Percentiles rank a stretch among this genome's conserved stretches.
Evolutionary conservation across 2,888 invertebrate genomes (phyloP).

Genomic region (Platerodrilus igneus): DNA sequence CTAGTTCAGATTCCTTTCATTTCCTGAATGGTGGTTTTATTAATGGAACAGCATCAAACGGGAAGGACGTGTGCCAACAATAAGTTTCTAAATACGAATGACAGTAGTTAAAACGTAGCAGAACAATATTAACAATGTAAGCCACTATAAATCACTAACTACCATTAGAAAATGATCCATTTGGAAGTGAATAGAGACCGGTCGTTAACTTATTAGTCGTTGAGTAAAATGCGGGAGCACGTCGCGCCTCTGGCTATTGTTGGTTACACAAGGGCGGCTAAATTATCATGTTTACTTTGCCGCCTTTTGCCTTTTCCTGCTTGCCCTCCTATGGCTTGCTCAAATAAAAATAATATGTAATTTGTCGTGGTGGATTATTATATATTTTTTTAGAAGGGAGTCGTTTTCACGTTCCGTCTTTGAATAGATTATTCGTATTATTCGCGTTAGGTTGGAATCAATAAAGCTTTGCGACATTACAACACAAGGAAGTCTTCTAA

Average conservation of each 20-base stretch:
- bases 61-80: slow-evolving; percentile 45
- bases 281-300: slow-evolving; percentile 30
- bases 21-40: neutral
- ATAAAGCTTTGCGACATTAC: slow-evolving; percentile 24
- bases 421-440: no score
- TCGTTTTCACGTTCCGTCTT: no score
- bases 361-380: no score
- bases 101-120: slow-evolving; percentile 27
- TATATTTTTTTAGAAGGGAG: no score
- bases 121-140: slow-evolving; percentile 33
- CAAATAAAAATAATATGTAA: no score
- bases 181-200: slow-evolving; percentile 32
- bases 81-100: slow-evolving; percentile 33
- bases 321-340: no score
- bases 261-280: slow-evolving; percentile 30
- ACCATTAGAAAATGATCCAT: slow-evolving; percentile 42
- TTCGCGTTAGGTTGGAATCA: no score
- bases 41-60: no score
- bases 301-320: slow-evolving; percentile 20
- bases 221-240: slow-evolving; percentile 39
- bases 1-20: neutral
- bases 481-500: slow-evolving; percentile 21
- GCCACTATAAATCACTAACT: slow-evolving; percentile 43
- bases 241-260: slow-evolving; percentile 43
- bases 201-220: slow-evolving; percentile 42